These are phyloP conservation scores for Anhinga rufa DNA, from an alignment of 2,113 vertebrate species.

Conservation along the genomic window DNA sequence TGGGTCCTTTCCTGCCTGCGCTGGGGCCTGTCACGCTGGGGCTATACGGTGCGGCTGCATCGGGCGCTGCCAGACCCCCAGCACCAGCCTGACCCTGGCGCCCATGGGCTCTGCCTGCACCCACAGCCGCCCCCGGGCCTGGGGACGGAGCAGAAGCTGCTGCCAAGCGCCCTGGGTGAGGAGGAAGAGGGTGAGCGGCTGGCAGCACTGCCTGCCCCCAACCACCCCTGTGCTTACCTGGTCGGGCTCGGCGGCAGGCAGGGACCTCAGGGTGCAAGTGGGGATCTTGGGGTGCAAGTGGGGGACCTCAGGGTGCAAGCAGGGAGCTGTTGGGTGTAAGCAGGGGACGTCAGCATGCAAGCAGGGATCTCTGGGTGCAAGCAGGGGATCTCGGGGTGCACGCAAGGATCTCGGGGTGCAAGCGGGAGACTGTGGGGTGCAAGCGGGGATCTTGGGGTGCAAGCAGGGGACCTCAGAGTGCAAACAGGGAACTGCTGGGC, in stretches of 20 bases:
- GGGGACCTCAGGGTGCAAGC: background rate
- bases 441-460: background rate
- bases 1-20: too few relatives aligned
- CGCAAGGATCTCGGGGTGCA: background rate
- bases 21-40: background rate
- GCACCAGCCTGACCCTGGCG: background rate
- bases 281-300: background rate
- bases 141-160: background rate
- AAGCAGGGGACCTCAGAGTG: background rate
- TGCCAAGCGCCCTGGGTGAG: background rate
- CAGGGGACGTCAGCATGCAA: background rate
- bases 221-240: constrained; percentile 7
- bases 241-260: background rate
- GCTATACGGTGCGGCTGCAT: background rate
- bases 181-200: background rate
- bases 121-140: background rate
- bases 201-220: background rate
- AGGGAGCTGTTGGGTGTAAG: background rate
- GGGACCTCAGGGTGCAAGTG: background rate
- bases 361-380: too few relatives aligned
- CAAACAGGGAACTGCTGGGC: too few relatives aligned
- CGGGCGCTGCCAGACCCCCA: background rate
- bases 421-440: background rate
- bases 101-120: background rate
- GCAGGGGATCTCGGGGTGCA: background rate